These are phyloP conservation scores for Dione vanillae DNA, from an alignment of 2,888 invertebrate species.

Conservation along the genomic window DNA sequence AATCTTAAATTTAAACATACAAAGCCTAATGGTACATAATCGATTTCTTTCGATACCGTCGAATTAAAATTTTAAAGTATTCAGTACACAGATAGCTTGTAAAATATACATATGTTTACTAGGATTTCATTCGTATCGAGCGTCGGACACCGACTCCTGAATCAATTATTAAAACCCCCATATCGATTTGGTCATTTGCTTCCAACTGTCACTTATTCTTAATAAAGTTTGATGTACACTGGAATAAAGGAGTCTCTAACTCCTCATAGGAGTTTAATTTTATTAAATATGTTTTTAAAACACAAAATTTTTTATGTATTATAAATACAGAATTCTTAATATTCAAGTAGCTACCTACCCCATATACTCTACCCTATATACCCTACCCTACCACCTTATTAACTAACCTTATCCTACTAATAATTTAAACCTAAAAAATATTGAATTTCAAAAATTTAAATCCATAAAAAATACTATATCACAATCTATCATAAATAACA, in stretches of 20 bases:
- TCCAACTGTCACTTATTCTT: conserved; percentile 65
- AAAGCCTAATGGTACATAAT: background rate
- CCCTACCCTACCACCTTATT: no score
- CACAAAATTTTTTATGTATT: no score
- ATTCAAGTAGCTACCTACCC: no score
- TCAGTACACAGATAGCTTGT: conserved; percentile 42
- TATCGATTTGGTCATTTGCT: conserved; percentile 78
- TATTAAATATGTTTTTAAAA: background rate
- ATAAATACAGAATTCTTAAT: no score
- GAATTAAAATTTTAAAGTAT: conserved; percentile 22
- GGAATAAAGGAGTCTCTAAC: no score
- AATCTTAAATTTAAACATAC: conserved; percentile 6
- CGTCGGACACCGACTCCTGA: conserved; percentile 53
- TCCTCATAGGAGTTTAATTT: background rate
- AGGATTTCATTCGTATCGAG: conserved; percentile 51
- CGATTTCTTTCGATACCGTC: conserved; percentile 17
- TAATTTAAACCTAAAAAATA: background rate
- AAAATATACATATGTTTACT: conserved; percentile 54
- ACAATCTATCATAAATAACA: background rate
- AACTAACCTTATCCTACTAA: no score
- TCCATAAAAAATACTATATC: background rate
- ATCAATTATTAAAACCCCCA: conserved; percentile 64
- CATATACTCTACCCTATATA: no score
- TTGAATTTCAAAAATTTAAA: no score
- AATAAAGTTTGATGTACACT: conserved; percentile 52